Evolutionary conservation across 2,113 vertebrate genomes (phyloP).

Genomic region (Gavia stellata): DNA sequence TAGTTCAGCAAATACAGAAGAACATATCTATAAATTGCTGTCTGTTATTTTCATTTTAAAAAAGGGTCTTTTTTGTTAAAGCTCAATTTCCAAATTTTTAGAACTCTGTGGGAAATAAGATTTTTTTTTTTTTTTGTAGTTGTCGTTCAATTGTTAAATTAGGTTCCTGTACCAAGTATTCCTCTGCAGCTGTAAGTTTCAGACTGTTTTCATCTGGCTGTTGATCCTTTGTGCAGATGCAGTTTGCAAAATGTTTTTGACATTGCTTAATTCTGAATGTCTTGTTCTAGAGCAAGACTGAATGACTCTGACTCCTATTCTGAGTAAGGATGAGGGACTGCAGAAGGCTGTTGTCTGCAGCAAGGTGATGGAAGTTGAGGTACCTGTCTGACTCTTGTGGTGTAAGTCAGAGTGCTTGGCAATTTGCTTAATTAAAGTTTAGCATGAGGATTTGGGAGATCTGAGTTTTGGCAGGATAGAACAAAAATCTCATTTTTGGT

Average conservation of each 20-base stretch:
- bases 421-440: not conserved
- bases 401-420: not conserved
- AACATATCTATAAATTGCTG: not conserved
- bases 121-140: not conserved
- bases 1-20: not conserved
- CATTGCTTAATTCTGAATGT: not conserved
- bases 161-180: not conserved
- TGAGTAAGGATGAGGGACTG: not conserved
- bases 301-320: not conserved
- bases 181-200: not conserved
- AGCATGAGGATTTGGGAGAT: not conserved
- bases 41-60: not conserved
- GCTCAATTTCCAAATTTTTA: not conserved
- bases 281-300: not conserved
- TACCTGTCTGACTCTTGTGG: not conserved
- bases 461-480: not conserved
- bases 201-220: not conserved
- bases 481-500: accelerated
- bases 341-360: not conserved
- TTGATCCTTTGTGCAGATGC: not conserved
- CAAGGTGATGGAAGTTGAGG: not conserved
- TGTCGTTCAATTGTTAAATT: not conserved
- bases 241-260: not conserved
- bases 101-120: not conserved
- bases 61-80: not conserved